These are phyloP conservation scores for Ptychadena robeensis DNA, from an alignment of 2,797 vertebrate genomes.

Conservation along the genomic window DNA sequence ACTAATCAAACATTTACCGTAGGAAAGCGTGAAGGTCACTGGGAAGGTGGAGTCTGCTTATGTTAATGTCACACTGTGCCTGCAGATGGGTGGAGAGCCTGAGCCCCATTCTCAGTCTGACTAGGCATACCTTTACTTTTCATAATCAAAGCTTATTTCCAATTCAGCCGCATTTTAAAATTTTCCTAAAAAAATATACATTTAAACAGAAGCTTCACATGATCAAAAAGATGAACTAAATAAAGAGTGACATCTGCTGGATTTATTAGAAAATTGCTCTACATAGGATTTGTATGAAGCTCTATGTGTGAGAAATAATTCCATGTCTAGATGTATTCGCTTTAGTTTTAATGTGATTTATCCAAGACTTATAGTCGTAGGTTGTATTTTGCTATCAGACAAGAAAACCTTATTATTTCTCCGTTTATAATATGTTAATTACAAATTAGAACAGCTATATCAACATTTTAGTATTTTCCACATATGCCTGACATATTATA, in stretches of 20 bases:
- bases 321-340: too few relatives aligned
- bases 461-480: too few relatives aligned
- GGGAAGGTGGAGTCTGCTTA: constrained; percentile 26
- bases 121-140: constrained; percentile 24
- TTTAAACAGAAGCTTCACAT: constrained; percentile 15
- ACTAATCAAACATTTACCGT: constrained; percentile 28
- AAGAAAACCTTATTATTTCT: too few relatives aligned
- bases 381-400: too few relatives aligned
- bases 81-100: constrained; percentile 18
- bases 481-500: too few relatives aligned
- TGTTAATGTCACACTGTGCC: constrained; percentile 23
- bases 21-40: constrained; percentile 24
- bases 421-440: too few relatives aligned
- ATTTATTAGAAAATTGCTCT: constrained; percentile 40
- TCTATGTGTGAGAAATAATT: neutral
- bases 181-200: constrained; percentile 32
- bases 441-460: too few relatives aligned
- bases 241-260: constrained; percentile 62
- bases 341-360: too few relatives aligned
- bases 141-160: constrained; percentile 33
- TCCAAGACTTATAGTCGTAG: too few relatives aligned
- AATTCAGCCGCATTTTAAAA: constrained; percentile 6
- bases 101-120: neutral
- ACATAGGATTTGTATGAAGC: neutral
- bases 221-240: constrained; percentile 53